Conservation (phyloP, 2,113 vertebrate species). For the Xiphophorus couchianus region DNA sequence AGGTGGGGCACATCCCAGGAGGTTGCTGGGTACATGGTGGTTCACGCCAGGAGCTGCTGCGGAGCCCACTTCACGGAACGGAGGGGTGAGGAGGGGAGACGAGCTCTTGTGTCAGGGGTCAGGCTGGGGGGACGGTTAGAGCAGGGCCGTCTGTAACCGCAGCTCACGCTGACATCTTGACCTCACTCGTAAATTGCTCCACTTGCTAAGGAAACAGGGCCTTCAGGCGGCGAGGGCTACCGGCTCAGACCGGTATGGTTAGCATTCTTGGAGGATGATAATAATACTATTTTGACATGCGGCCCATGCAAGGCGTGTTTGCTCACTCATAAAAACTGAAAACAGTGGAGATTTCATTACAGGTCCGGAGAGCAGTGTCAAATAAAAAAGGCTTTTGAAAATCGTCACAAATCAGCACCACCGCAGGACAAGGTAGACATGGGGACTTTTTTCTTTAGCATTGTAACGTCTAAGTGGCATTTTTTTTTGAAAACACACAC, state of each 20-base stretch:
- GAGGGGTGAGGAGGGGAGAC: conserved; percentile 1
- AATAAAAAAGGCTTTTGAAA: neutral
- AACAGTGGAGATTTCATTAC: neutral
- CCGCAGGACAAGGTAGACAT: neutral
- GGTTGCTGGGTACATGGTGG: conserved; percentile 80
- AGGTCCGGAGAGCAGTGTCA: neutral
- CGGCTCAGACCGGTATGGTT: conserved; percentile 53
- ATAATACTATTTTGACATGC: conserved; percentile 65
- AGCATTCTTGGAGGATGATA: conserved; percentile 71
- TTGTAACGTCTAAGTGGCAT: neutral
- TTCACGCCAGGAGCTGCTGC: conserved; percentile 60
- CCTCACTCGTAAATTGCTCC: conserved; percentile 72
- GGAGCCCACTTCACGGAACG: conserved; percentile 25
- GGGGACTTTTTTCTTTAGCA: neutral
- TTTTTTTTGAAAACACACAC: neutral
- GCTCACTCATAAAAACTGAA: conserved; percentile 1
- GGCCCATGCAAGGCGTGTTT: conserved; percentile 52
- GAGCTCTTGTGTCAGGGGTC: conserved; percentile 63
- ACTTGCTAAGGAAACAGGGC: conserved; percentile 65
- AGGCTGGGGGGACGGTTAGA: conserved; percentile 65
- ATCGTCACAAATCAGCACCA: neutral
- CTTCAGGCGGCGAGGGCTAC: conserved; percentile 59
- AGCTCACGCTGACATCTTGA: conserved; percentile 75
- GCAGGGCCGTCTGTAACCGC: conserved; percentile 57
- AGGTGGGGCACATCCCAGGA: conserved; percentile 78